Evolutionary conservation across 1,140 invertebrate species (phyloP).

Genomic region (Goniozus legneri): DNA sequence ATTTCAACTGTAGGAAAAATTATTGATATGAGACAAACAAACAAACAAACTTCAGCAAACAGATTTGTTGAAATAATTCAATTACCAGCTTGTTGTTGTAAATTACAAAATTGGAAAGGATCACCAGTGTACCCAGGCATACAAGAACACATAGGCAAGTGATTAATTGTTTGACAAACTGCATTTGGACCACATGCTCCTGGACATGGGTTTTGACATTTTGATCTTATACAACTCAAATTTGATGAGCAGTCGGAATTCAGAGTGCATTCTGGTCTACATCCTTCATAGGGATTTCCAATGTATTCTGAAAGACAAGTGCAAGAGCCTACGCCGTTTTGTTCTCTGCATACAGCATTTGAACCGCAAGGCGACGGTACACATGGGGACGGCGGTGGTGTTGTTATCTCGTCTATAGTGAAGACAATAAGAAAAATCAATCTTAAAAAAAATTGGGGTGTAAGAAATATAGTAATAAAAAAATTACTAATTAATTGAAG

Average conservation of each 20-base stretch:
- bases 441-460: background rate
- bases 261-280: slow-evolving; percentile 51
- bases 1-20: slow-evolving; percentile 29
- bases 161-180: slow-evolving; percentile 54
- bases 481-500: background rate
- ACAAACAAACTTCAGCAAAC: no score
- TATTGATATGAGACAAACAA: slow-evolving; percentile 11
- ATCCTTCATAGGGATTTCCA: slow-evolving; percentile 54
- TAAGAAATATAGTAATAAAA: background rate
- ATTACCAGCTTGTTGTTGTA: no score
- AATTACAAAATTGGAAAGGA: slow-evolving; percentile 52
- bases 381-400: slow-evolving; percentile 36
- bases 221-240: slow-evolving; percentile 52
- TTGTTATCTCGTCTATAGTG: background rate
- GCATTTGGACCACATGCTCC: slow-evolving; percentile 57
- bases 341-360: slow-evolving; percentile 48
- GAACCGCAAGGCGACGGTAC: slow-evolving; percentile 49
- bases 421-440: no score
- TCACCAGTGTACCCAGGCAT: slow-evolving; percentile 53
- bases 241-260: slow-evolving; percentile 54
- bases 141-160: slow-evolving; percentile 55
- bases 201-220: slow-evolving; percentile 57
- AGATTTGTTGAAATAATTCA: no score
- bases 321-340: slow-evolving; percentile 46
- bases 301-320: slow-evolving; percentile 51